Evolutionary conservation across 2,113 vertebrate species (phyloP), one percentile per base, ranked within the genome.

Genomic region (Xiphorhynchus elegans): DNA sequence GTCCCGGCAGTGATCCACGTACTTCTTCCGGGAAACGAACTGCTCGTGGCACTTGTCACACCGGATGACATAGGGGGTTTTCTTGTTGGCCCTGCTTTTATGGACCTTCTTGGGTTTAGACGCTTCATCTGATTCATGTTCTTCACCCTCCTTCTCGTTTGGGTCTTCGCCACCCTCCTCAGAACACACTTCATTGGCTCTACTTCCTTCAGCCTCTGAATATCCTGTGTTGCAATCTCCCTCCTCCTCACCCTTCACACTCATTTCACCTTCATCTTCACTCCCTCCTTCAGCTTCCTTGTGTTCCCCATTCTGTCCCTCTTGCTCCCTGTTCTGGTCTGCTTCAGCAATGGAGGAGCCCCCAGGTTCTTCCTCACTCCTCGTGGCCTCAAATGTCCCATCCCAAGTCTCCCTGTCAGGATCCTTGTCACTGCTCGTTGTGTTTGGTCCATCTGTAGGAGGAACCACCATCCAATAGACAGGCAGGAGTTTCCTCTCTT

Each of bases 41-140:
- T 93, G 96, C 89, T 97, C 91, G 0, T 75, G 90, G 58, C 97
- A 98, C 68, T 96, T 97, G 39, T 95, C 90, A 0, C 98, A 98
- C 0, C 53, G 94, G 66, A 98, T 97, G 8, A 96, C 35, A 1
- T 95, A 95, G 42, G 33, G 7, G 20, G 90, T 42, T 39, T 87
- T 95, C 79, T 64, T 87, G 13, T 2, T 23, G 70, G 21, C 23
- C 18, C 37, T 19, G 0, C 28, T 81, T 68, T 79, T 88, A 9
- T 4, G 37, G n/a, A 25, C 74, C 31, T 81, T 92, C 88, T 85
- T 94, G 13, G 50, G 46, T 69, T 94, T 66, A 46, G 90, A 50
- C 3, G 35, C 39, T 69, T 63, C 55, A 14, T 69, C 93, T 1
- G 20, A 37, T 37, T 79, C 47, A 4, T 1, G 24, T 29, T 84